Base-by-base conservation (phyloP, 1,140 invertebrate species). In the Drosophila melanica region DNA sequence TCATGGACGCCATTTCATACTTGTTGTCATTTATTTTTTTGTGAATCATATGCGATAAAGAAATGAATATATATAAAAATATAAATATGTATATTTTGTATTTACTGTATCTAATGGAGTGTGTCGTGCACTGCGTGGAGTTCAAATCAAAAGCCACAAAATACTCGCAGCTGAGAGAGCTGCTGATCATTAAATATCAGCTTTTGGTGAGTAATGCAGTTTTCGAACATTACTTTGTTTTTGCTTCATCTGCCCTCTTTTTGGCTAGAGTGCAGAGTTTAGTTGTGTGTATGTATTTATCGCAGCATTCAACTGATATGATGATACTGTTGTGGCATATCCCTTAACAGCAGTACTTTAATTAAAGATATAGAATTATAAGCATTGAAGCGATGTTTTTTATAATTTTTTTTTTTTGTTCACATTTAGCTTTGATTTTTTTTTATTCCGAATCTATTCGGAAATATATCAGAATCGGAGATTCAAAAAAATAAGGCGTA, bases 41-140 rank as follows among this genome's bases (percentile, higher is more conserved):
- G 82, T 86, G 81, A 86, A 86, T 86, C 81, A 86, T 86, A 51
- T 86, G 79, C 79, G 82, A 86, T 86, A 87, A 86, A 81, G 79
- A 76, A 87, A 63, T 78, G 69, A 50, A 75, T 59, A 67, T 41
- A 41, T 41, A 44, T 53, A 45, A 55, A 63, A 44, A 55, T 18
- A 39, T 33, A 33, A 1, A 33, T 33, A 57, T 39, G 44, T 53
- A 62, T 71, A 60, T 30, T n/a, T 14, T 53, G 58, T 71, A 60
- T 30, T n/a, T 14, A 48, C 14, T 14, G 14, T 30, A 16, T 18
- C 10, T 20, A 10, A 10, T 51, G 8, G 16, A 53, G 44, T 12
- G 12, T 35, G 14, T 37, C 44, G 20, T 50, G 20, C 23, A 47
- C 18, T 63, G 65, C 42, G 37, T 66, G 41, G 33, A 65, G 44